phyloP scores from a whole-genome alignment of 2,797 vertebrate species.

The Gephyroberyx darwinii region DNA sequence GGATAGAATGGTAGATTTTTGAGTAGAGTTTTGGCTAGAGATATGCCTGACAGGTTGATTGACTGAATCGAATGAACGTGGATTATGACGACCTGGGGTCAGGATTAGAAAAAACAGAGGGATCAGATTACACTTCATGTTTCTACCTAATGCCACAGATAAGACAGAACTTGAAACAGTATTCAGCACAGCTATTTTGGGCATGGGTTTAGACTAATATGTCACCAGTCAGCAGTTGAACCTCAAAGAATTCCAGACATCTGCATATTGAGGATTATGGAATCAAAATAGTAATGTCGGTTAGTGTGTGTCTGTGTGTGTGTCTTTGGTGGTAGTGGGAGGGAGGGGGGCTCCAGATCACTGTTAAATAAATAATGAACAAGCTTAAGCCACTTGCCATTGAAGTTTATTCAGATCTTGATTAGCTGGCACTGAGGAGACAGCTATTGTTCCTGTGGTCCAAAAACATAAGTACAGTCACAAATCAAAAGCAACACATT shows the following conservation, averaged over 20 bases:
- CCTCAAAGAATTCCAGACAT: conserved; percentile 20
- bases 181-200: conserved; percentile 11
- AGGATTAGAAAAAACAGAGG: conserved; percentile 24
- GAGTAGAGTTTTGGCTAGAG: background rate
- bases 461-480: too few species aligned
- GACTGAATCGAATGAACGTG: conserved; percentile 11
- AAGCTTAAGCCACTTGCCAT: too few species aligned
- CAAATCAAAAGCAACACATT: too few species aligned
- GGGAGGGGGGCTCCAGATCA: background rate
- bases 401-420: too few species aligned
- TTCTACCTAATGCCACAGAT: conserved; percentile 21
- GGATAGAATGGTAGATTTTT: background rate
- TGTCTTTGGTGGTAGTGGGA: background rate
- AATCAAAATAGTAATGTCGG: conserved; percentile 1
- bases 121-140: conserved; percentile 18
- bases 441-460: too few species aligned
- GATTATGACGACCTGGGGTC: conserved; percentile 14
- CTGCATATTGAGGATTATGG: background rate
- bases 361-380: too few species aligned
- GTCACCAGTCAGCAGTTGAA: conserved; percentile 11
- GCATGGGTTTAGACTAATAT: background rate
- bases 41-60: background rate
- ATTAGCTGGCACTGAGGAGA: too few species aligned
- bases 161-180: conserved; percentile 13
- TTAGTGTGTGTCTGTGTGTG: too few species aligned